Evolutionary conservation across 1,140 invertebrate species (phyloP).

Genomic region (Tetragnatha versicolor): DNA sequence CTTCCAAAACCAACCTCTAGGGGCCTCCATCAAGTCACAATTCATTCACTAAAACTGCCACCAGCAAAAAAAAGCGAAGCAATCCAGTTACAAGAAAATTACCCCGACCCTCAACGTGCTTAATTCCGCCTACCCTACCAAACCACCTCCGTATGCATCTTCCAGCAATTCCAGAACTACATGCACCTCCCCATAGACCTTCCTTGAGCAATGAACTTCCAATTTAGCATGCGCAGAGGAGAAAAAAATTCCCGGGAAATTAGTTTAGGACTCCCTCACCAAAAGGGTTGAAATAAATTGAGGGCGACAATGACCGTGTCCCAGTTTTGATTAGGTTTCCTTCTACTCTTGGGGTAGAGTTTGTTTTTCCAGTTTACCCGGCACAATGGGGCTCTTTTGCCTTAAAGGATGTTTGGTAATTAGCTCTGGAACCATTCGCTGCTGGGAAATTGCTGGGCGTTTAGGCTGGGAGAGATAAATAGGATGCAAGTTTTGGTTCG

Average conservation of each 20-base stretch:
- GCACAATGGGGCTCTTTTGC: not conserved
- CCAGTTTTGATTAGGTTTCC: conserved; percentile 40
- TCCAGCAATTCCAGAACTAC: not conserved
- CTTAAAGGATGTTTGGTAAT: not conserved
- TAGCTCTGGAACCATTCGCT: not conserved
- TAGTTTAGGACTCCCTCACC: not conserved
- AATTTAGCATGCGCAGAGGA: not conserved
- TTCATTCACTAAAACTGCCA: too few relatives aligned
- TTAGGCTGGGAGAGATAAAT: not conserved
- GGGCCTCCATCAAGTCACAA: too few relatives aligned
- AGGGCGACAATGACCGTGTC: conserved; percentile 11
- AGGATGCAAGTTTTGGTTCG: too few relatives aligned
- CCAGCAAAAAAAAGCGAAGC: too few relatives aligned
- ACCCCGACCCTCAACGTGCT: not conserved
- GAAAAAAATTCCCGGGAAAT: conserved; percentile 4
- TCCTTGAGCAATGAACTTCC: not conserved
- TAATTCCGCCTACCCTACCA: not conserved
- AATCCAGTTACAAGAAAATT: not conserved
- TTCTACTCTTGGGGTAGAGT: not conserved
- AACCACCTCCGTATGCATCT: too few relatives aligned
- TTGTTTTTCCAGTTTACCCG: conserved; percentile 3
- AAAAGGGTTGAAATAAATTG: conserved; percentile 27
- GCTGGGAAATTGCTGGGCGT: not conserved
- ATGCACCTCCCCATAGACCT: not conserved
- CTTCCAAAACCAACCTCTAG: too few relatives aligned